These are phyloP conservation scores for Coregonus sp. DNA, from an alignment of 2,797 vertebrate species.

Conservation along the genomic window DNA sequence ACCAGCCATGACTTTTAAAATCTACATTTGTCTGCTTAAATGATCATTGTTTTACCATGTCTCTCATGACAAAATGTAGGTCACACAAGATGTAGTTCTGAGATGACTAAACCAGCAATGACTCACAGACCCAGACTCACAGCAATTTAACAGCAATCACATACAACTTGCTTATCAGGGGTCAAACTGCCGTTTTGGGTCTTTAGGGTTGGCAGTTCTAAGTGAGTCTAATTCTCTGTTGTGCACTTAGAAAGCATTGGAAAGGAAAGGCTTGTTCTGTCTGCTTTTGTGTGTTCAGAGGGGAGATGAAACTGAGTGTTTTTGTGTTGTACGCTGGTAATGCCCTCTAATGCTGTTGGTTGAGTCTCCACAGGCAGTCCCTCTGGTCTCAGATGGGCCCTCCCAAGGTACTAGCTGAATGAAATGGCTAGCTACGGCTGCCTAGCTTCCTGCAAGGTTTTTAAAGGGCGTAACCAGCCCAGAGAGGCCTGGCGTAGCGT, in stretches of 20 bases:
- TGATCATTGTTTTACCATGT: conserved; percentile 48
- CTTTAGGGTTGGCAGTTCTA: conserved; percentile 46
- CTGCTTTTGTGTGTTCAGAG: conserved; percentile 52
- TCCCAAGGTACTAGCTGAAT: conserved; percentile 72
- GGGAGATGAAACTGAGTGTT: conserved; percentile 67
- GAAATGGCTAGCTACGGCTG: conserved; percentile 62
- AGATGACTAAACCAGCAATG: conserved; percentile 56
- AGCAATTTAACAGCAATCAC: conserved; percentile 60
- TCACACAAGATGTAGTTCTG: too few relatives aligned
- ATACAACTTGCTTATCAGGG: conserved; percentile 36
- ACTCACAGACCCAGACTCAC: conserved; percentile 53
- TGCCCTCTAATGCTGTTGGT: conserved; percentile 78
- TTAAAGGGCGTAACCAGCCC: conserved; percentile 63
- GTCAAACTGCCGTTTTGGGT: conserved; percentile 56
- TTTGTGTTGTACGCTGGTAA: conserved; percentile 64
- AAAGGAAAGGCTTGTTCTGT: conserved; percentile 27
- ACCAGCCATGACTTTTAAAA: conserved; percentile 46
- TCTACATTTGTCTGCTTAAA: conserved; percentile 44
- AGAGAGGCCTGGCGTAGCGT: conserved; percentile 58
- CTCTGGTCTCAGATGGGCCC: conserved; percentile 73
- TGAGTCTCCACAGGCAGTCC: conserved; percentile 71
- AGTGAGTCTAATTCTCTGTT: conserved; percentile 58
- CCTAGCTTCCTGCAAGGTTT: conserved; percentile 40
- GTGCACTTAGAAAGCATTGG: conserved; percentile 64
- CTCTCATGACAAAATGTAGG: too few relatives aligned